Evolutionary conservation across 1,140 invertebrate species (phyloP), one percentile per base, ranked within the genome.

Genomic region (Zaprionus kolodkinae): DNA sequence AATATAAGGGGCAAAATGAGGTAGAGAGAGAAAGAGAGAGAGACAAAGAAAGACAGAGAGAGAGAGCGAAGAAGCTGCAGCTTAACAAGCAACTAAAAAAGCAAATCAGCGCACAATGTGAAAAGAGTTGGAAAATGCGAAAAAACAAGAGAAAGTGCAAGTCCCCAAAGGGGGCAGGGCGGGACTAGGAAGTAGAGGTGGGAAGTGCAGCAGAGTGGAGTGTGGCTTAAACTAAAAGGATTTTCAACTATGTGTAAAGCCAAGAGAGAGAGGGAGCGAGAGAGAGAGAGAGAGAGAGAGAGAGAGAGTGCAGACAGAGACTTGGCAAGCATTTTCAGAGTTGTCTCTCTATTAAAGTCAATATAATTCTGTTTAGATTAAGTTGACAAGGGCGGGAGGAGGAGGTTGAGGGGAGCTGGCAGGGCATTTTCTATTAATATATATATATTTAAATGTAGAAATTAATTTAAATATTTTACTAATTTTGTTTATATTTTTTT

Each of bases 31-130:
- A 43, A 6, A 15, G n/a, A 21, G 17, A 1, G 4, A 48, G 45
- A 11, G 11, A 15, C 3, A 12, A 12, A 11, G 0, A 1, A 6
- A 45, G n/a, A 30, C 1, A 35, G 9, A 48, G 43, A 10, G 45
- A 10, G 45, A 2, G 15, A 12, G 17, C 10, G 45, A 83, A 88
- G 80, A 63, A 78, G 71, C 70, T 70, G 74, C 70, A 79, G 85
- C 84, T 87, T 87, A 87, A 72, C 80, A 78, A 75, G 80, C 84
- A 79, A 72, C 73, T 79, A 76, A 79, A 79, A 79, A 68, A 76
- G 73, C 77, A 88, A 88, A 88, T 81, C 80, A 89, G 76, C 67
- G 79, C 77, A 72, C 72, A 86, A 81, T 86, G 84, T 80, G 77
- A 87, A 88, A 73, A 71, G 72, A 74, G 77, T 70, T 68, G 40